phyloP scores from a whole-genome alignment of 2,113 vertebrate genomes.

The Vulpes vulpes region DNA sequence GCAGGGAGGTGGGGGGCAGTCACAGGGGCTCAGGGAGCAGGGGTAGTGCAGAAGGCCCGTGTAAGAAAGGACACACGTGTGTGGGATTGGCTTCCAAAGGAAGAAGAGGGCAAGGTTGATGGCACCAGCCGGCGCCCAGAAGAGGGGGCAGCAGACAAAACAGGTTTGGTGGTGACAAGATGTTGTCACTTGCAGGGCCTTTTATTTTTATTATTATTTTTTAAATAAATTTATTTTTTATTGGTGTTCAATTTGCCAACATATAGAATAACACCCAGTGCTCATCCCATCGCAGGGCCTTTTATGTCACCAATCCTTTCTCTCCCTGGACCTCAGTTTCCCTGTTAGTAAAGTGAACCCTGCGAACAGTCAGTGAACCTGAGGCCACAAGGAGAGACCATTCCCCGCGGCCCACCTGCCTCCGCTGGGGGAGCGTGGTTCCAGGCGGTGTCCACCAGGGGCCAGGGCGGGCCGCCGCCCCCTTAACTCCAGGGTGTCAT shows the following conservation, averaged over 20 bases:
- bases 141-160: not conserved
- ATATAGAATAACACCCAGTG: too few species aligned
- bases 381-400: rapidly evolving
- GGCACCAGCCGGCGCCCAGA: too few species aligned
- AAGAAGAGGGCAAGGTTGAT: too few species aligned
- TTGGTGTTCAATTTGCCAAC: too few species aligned
- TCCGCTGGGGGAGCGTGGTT: not conserved
- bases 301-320: not conserved
- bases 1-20: not conserved
- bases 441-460: not conserved
- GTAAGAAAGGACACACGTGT: not conserved
- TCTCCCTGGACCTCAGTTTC: not conserved
- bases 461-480: not conserved
- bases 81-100: not conserved
- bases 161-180: not conserved
- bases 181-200: not conserved
- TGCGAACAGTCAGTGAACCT: not conserved
- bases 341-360: not conserved
- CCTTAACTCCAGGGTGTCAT: not conserved
- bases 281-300: not conserved
- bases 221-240: too few species aligned
- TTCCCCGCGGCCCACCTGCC: rapidly evolving
- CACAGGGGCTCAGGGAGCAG: not conserved
- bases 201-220: not conserved
- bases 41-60: not conserved